Evolutionary conservation across 2,888 invertebrate species (phyloP), one percentile per base, ranked within the genome.

Genomic region (Phoronis australis): DNA sequence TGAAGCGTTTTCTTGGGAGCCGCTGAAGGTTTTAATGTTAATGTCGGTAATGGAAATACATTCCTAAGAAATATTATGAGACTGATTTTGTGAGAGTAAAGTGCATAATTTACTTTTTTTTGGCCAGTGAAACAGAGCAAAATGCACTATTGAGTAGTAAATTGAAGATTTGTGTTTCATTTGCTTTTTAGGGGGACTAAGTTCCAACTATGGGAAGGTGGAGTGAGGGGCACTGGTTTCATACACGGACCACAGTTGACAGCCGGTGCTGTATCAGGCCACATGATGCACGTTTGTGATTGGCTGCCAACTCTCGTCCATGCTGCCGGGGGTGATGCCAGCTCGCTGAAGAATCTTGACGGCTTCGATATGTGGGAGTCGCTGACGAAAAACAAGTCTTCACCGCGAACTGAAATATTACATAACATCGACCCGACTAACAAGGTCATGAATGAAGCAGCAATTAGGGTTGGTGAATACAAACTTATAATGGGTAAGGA

Each of bases 271-370:
- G 82, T 88, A 0, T 84, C 87, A 0, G 79, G 81, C 1, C 87
- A 90, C 67, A 78, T 84, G 49, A 81, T 92, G 73, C 90, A 93
- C 69, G 83, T 93, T 27, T 82, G 83, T 2, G 94, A 95, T 75
- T 93, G 93, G 93, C 73, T 94, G 45, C 94, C 94, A 0, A 94
- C 94, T 0, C 73, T 94, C 0, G 77, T 87, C 53, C 74, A 80
- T 37, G 88, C 87, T 0, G 87, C 87, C 0, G 87, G 87, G 35
- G 68, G 67, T 3, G 53, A 69, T 44, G 47, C 48, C n/a, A 48
- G 51, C 42, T 37, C 38, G 20, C 55, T 68, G 43, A 54, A 54
- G 27, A 57, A 65, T 38, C 47, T 70, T 21, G 92, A 93, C 72
- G 93, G 93, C 0, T 64, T 85, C 1, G 82, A 87, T 68, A 76